Conservation (phyloP, 2,797 vertebrate genomes). For the Acanthurus leucopareius region DNA sequence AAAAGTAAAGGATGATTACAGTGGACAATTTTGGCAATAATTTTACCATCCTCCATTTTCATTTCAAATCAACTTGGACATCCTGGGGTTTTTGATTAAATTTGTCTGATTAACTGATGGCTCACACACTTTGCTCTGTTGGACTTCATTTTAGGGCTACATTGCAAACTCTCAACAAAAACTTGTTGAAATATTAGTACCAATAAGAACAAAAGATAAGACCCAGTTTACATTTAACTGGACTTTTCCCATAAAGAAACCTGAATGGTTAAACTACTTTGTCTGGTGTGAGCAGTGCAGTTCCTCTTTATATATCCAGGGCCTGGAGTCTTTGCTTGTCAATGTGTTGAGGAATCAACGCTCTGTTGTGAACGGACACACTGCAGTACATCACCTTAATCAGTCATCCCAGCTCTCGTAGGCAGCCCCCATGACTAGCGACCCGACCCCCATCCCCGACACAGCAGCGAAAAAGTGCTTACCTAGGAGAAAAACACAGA, state of each 20-base stretch:
- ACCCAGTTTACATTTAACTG: constrained; percentile 1
- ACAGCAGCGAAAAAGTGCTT: constrained; percentile 85
- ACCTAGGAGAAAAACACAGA: constrained; percentile 87
- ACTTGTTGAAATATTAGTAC: not conserved
- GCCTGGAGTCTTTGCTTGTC: constrained; percentile 47
- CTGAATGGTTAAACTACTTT: constrained; percentile 6
- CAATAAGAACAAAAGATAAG: not conserved
- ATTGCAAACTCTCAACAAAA: constrained; percentile 19
- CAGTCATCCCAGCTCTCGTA: constrained; percentile 80
- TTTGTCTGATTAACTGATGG: constrained; percentile 14
- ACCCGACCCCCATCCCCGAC: constrained; percentile 76
- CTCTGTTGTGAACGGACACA: constrained; percentile 75
- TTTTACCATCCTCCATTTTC: constrained; percentile 3
- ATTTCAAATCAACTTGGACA: not conserved
- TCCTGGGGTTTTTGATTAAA: constrained; percentile 18
- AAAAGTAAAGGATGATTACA: constrained; percentile 7
- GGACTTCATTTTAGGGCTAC: not conserved
- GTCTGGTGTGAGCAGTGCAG: constrained; percentile 5
- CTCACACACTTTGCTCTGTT: not conserved
- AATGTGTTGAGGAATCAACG: constrained; percentile 69
- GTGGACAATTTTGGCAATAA: not conserved
- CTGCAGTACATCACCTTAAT: constrained; percentile 86
- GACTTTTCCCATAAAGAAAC: constrained; percentile 29
- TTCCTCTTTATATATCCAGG: constrained; percentile 46
- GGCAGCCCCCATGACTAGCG: constrained; percentile 71